Evolutionary conservation across 2,888 invertebrate species (phyloP).

Genomic region (Aromia moschata): DNA sequence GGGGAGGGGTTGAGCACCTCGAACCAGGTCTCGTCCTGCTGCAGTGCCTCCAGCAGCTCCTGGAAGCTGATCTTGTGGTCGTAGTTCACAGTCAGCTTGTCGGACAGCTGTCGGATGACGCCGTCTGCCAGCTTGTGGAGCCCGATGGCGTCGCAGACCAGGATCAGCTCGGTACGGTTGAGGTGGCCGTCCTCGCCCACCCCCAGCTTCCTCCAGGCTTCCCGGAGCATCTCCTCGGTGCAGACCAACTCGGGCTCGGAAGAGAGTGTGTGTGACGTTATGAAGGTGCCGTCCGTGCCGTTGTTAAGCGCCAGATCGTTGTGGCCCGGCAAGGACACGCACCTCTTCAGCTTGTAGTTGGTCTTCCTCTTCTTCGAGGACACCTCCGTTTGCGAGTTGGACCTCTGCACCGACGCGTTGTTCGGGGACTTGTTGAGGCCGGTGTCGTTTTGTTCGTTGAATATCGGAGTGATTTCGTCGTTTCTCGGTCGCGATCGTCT

Average conservation of each 20-base stretch:
- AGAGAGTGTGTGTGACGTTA: constrained; percentile 56
- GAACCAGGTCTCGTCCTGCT: constrained; percentile 64
- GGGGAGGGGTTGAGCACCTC: constrained; percentile 51
- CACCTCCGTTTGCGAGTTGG: constrained; percentile 68
- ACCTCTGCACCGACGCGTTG: constrained; percentile 64
- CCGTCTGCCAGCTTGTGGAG: constrained; percentile 72
- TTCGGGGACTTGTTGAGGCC: constrained; percentile 47
- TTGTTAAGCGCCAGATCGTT: constrained; percentile 48
- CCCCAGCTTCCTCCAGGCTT: constrained; percentile 71
- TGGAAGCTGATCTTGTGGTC: constrained; percentile 73
- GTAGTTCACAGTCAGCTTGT: constrained; percentile 70
- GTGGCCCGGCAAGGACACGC: constrained; percentile 66
- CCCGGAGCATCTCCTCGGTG: constrained; percentile 70
- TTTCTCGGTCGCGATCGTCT: constrained; percentile 73
- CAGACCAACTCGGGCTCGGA: constrained; percentile 56
- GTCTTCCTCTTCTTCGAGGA: constrained; percentile 64
- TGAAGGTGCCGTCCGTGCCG: constrained; percentile 59
- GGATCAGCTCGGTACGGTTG: constrained; percentile 70
- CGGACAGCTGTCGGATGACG: constrained; percentile 72
- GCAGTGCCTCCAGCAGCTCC: constrained; percentile 71
- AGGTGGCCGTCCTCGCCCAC: constrained; percentile 71
- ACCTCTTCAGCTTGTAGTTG: constrained; percentile 65
- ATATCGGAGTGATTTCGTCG: constrained; percentile 55
- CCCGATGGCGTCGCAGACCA: constrained; percentile 74
- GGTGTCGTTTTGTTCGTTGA: constrained; percentile 59